A percentile compares a stretch with the other conserved stretches of the same genome.
Conservation (phyloP, 2,113 vertebrate species). For the Aspidoscelis tigris region DNA sequence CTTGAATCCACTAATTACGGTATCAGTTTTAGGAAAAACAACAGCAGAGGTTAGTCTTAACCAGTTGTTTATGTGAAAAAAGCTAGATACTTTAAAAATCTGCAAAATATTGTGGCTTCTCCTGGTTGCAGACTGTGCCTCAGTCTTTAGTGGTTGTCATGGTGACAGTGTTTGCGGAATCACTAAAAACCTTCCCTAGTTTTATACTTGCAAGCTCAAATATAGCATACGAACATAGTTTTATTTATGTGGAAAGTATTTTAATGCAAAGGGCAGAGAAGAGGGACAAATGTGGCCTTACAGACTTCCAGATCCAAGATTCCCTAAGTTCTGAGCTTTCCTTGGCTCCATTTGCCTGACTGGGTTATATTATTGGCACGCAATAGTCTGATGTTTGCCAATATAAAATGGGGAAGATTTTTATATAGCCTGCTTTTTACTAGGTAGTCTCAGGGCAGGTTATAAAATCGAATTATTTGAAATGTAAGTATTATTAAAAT, state of each 20-base stretch:
- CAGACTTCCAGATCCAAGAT: too few relatives aligned
- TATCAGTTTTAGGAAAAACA: neutral
- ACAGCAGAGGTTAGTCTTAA: neutral
- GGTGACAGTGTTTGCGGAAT: neutral
- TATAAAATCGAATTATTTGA: too few relatives aligned
- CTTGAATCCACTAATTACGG: too few relatives aligned
- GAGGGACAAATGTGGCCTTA: neutral
- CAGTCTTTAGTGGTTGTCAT: slow-evolving; percentile 18
- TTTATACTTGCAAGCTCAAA: slow-evolving; percentile 1
- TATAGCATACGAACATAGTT: neutral
- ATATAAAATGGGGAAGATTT: too few relatives aligned
- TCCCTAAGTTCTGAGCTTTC: too few relatives aligned
- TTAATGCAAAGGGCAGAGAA: slow-evolving; percentile 6
- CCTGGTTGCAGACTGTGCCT: slow-evolving; percentile 13
- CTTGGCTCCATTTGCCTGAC: too few relatives aligned
- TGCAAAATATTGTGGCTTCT: neutral
- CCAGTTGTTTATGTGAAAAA: neutral
- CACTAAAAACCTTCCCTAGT: neutral
- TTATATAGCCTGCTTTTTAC: too few relatives aligned
- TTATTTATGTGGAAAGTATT: neutral
- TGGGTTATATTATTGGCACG: too few relatives aligned
- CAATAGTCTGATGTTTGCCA: too few relatives aligned
- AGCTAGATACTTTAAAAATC: neutral
- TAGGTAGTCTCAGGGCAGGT: too few relatives aligned
- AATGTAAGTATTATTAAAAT: too few relatives aligned